Percentiles rank a stretch among this genome's conserved stretches.
These are phyloP conservation scores for Philhelius pedissequus DNA, from an alignment of 2,888 invertebrate genomes.

Conservation along the genomic window DNA sequence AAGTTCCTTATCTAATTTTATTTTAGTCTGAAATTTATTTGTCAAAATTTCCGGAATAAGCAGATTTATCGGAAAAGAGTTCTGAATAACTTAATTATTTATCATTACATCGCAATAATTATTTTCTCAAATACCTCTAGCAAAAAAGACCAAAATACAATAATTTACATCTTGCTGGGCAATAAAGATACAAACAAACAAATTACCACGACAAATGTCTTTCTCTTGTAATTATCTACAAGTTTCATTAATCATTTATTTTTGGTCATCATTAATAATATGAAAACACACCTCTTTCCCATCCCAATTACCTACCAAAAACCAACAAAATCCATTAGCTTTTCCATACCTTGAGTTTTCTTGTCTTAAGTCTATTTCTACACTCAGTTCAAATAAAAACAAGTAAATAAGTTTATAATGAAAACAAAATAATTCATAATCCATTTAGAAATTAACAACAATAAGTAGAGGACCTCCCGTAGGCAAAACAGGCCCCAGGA, in stretches of 20 bases:
- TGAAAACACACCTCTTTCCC: not conserved
- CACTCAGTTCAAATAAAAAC: not conserved
- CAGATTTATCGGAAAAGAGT: not conserved
- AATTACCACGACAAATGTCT: not conserved
- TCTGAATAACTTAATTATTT: not conserved
- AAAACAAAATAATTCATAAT: constrained; percentile 61
- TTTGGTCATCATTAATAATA: constrained; percentile 1
- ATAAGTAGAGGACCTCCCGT: constrained; percentile 1
- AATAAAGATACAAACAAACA: not conserved
- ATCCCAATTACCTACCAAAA: not conserved
- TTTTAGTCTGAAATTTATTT: not conserved
- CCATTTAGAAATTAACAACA: constrained; percentile 64
- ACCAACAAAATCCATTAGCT: not conserved
- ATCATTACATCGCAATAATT: not conserved
- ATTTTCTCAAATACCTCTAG: not conserved
- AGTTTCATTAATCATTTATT: constrained; percentile 4
- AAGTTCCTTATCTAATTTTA: too few relatives aligned
- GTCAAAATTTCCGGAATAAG: not conserved
- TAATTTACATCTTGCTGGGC: not conserved
- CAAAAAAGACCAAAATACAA: not conserved
- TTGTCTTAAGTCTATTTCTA: not conserved
- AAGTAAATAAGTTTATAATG: not conserved
- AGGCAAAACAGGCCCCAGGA: not conserved
- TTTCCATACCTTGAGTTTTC: not conserved
- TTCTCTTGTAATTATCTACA: not conserved